Evolutionary conservation across 2,113 vertebrate species (phyloP).

Genomic region (Paralichthys olivaceus): DNA sequence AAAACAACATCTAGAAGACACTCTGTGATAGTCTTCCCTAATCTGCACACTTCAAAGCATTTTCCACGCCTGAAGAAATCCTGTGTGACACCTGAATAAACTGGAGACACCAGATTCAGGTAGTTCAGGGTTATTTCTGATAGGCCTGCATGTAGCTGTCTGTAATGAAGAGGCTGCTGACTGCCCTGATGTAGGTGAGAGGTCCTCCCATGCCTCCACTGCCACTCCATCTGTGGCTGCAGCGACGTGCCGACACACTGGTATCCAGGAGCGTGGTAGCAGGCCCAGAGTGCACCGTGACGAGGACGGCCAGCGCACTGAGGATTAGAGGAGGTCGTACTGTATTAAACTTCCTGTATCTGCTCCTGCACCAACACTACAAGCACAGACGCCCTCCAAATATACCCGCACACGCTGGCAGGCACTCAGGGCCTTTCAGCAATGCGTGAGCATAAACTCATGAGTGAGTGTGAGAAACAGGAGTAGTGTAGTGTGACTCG

Average conservation of each 20-base stretch:
- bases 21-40: too few species aligned
- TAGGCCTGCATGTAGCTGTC: not conserved
- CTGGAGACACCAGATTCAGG: too few species aligned
- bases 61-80: too few species aligned
- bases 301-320: constrained; percentile 8
- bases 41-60: too few species aligned
- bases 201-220: not conserved
- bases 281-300: constrained; percentile 16
- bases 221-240: not conserved
- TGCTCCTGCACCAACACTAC: constrained; percentile 5
- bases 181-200: not conserved
- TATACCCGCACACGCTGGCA: constrained; percentile 49
- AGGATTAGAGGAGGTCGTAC: constrained; percentile 2
- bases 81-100: too few species aligned
- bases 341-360: constrained; percentile 22
- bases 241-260: constrained; percentile 19
- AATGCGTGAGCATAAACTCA: constrained; percentile 26
- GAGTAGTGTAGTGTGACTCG: not conserved
- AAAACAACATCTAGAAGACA: too few species aligned
- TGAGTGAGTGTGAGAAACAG: constrained; percentile 47
- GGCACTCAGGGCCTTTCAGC: constrained; percentile 41
- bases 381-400: constrained; percentile 22
- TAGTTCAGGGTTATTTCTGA: too few species aligned
- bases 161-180: not conserved
- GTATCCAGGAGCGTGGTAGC: too few species aligned